These are phyloP conservation scores for Picus viridis DNA, from an alignment of 2,797 vertebrate genomes.

Conservation along the genomic window DNA sequence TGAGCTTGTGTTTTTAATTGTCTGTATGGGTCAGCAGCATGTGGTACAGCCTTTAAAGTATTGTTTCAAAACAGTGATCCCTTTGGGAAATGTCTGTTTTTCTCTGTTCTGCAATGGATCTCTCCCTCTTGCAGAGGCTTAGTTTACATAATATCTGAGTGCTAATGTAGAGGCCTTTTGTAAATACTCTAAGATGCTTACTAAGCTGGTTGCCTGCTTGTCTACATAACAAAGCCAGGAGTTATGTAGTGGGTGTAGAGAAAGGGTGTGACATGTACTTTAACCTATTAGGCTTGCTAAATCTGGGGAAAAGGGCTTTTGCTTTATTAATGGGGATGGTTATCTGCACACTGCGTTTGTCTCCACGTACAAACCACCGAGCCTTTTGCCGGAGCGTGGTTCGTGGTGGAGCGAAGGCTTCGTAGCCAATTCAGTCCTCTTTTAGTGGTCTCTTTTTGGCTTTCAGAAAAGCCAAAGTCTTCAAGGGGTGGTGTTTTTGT, in stretches of 20 bases:
- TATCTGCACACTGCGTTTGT: neutral
- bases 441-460: neutral
- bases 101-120: neutral
- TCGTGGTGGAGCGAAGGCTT: neutral
- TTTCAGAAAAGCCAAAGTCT: neutral
- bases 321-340: neutral
- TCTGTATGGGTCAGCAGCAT: neutral
- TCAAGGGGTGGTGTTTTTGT: neutral
- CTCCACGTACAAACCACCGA: neutral
- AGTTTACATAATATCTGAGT: conserved; percentile 30
- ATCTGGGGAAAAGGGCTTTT: conserved; percentile 33
- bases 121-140: neutral
- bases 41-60: neutral
- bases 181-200: conserved; percentile 44
- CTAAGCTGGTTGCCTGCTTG: conserved; percentile 46
- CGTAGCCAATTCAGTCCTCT: rapidly evolving
- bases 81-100: conserved; percentile 27
- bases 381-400: neutral
- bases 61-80: neutral
- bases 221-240: conserved; percentile 38
- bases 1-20: conserved; percentile 27
- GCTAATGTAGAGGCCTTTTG: conserved; percentile 21
- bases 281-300: neutral
- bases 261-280: conserved; percentile 22
- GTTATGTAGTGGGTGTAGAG: conserved; percentile 39